Conservation (phyloP, 2,888 invertebrate species). For the Drosophila falleni region DNA sequence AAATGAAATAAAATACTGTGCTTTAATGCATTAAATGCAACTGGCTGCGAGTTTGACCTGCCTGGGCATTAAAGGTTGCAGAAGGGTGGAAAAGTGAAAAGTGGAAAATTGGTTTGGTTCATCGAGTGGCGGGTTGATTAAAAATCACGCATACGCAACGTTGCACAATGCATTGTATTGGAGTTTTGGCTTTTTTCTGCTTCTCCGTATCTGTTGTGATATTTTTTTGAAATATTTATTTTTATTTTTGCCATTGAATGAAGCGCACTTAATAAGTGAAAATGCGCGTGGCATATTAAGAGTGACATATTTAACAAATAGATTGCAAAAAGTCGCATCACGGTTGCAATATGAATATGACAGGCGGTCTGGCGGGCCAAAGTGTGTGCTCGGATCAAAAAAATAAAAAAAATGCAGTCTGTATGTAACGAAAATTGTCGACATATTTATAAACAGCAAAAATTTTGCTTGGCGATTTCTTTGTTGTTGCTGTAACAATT, state of each 20-base stretch:
- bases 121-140: slow-evolving; percentile 58
- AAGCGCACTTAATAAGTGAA: slow-evolving; percentile 74
- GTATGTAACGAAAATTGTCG: slow-evolving; percentile 42
- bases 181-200: slow-evolving; percentile 25
- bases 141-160: slow-evolving; percentile 71
- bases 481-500: slow-evolving; percentile 46
- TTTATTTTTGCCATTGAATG: slow-evolving; percentile 50
- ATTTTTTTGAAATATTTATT: slow-evolving; percentile 18
- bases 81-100: background rate
- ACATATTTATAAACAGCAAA: slow-evolving; percentile 59
- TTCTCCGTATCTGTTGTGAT: slow-evolving; percentile 8
- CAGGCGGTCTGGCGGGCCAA: slow-evolving; percentile 38
- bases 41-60: slow-evolving; percentile 32
- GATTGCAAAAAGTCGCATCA: slow-evolving; percentile 61
- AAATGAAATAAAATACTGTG: slow-evolving; percentile 58
- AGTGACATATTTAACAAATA: slow-evolving; percentile 75
- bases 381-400: background rate
- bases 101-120: slow-evolving; percentile 24
- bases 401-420: slow-evolving; percentile 7
- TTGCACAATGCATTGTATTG: slow-evolving; percentile 54
- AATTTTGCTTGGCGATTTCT: slow-evolving; percentile 24
- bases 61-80: slow-evolving; percentile 21
- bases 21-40: slow-evolving; percentile 51
- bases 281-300: slow-evolving; percentile 71
- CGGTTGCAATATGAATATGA: slow-evolving; percentile 61